Evolutionary conservation across 2,113 vertebrate genomes (phyloP).

Genomic region (Scatophagus argus): DNA sequence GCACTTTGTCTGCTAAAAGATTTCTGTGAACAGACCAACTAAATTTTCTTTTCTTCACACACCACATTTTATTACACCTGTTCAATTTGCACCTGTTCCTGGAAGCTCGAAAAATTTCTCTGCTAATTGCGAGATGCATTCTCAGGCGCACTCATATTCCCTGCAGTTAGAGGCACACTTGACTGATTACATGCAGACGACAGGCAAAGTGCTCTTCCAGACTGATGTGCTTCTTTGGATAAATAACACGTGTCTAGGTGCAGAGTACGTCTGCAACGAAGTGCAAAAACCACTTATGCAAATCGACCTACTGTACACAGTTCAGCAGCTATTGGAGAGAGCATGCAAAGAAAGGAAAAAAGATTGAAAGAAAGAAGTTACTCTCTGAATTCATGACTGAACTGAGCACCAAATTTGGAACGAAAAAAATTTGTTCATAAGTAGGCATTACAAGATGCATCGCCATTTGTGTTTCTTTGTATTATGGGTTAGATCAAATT

Average conservation of each 20-base stretch:
- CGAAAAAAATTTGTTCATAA: not conserved
- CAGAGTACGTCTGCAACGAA: slow-evolving; percentile 19
- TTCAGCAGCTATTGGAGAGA: slow-evolving; percentile 15
- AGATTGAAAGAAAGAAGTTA: not conserved
- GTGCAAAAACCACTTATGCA: slow-evolving; percentile 37
- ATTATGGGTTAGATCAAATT: slow-evolving; percentile 22
- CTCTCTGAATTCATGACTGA: slow-evolving; percentile 17
- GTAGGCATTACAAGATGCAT: not conserved
- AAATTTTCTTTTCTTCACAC: not conserved
- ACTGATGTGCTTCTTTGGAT: slow-evolving; percentile 41
- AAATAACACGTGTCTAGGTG: slow-evolving; percentile 31
- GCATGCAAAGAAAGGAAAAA: not conserved
- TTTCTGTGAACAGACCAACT: slow-evolving; percentile 18
- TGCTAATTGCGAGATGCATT: slow-evolving; percentile 61
- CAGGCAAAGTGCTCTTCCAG: slow-evolving; percentile 53
- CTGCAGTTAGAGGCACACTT: slow-evolving; percentile 52
- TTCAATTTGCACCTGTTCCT: slow-evolving; percentile 60
- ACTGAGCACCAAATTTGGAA: not conserved
- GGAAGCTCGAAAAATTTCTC: slow-evolving; percentile 45
- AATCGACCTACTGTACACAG: not conserved
- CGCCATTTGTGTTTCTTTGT: not conserved
- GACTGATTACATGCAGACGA: slow-evolving; percentile 63
- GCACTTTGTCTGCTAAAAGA: slow-evolving; percentile 1
- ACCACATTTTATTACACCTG: slow-evolving; percentile 59
- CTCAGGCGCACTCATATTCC: slow-evolving; percentile 39